Evolutionary conservation across 2,797 vertebrate genomes (phyloP).

Genomic region (Cetoscarus ocellatus): DNA sequence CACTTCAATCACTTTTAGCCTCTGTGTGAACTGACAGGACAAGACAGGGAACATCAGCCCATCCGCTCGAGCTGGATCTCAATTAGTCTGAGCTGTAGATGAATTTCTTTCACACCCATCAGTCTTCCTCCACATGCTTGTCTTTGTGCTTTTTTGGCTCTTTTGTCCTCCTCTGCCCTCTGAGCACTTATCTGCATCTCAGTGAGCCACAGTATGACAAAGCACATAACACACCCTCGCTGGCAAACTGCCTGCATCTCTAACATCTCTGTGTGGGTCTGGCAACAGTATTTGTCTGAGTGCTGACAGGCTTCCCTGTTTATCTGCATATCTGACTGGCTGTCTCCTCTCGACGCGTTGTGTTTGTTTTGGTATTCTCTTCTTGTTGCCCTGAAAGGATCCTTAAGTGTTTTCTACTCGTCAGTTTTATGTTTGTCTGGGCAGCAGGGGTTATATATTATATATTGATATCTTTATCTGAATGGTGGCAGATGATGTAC

Average conservation of each 20-base stretch:
- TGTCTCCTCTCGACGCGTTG: conserved; percentile 53
- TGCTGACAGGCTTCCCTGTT: conserved; percentile 62
- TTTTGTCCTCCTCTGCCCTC: conserved; percentile 27
- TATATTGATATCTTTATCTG: too few species aligned
- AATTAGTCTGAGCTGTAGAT: conserved; percentile 36
- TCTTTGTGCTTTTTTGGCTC: conserved; percentile 23
- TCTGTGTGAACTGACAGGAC: conserved; percentile 35
- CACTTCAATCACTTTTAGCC: conserved; percentile 38
- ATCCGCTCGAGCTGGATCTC: conserved; percentile 30
- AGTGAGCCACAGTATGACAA: conserved; percentile 34
- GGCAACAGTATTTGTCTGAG: conserved; percentile 55
- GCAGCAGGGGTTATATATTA: too few species aligned
- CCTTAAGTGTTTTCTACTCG: conserved; percentile 48
- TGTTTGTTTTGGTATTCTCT: conserved; percentile 62
- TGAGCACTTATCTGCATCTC: conserved; percentile 48
- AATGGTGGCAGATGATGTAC: too few species aligned
- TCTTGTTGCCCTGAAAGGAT: conserved; percentile 47
- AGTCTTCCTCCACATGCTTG: conserved; percentile 5
- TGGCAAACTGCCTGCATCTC: conserved; percentile 64
- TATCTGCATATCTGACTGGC: conserved; percentile 72
- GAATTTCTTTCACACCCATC: conserved; percentile 18
- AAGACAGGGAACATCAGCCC: conserved; percentile 26
- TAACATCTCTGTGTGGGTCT: conserved; percentile 52
- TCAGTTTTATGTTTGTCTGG: conserved; percentile 37
- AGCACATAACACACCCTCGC: conserved; percentile 32